A percentile compares a stretch with the other conserved stretches of the same genome.
These are phyloP conservation scores for Erynnis tages DNA, from an alignment of 2,888 invertebrate species.

Conservation along the genomic window DNA sequence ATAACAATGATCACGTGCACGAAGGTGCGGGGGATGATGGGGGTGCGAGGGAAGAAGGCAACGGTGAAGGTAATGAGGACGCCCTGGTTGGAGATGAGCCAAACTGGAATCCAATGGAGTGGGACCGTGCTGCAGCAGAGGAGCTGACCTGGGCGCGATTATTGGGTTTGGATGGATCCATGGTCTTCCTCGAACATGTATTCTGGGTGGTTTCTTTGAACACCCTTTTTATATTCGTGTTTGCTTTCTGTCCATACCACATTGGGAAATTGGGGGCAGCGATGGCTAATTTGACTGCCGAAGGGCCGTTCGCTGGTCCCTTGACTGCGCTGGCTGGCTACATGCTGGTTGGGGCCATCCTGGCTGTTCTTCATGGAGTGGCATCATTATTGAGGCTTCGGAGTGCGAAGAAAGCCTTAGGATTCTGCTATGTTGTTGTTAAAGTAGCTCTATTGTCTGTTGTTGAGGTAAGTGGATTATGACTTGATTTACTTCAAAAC, in stretches of 20 bases:
- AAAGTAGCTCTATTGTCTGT: slow-evolving; percentile 96
- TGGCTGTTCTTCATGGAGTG: slow-evolving; percentile 92
- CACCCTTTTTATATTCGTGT: slow-evolving; percentile 97
- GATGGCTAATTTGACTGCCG: slow-evolving; percentile 71
- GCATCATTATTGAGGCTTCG: slow-evolving; percentile 91
- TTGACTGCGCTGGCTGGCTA: slow-evolving; percentile 97
- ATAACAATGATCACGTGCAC: slow-evolving; percentile 73
- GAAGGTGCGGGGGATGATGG: slow-evolving; percentile 61
- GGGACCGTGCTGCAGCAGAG: slow-evolving; percentile 98
- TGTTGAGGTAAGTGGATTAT: slow-evolving; percentile 88
- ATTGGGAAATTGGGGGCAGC: slow-evolving; percentile 93
- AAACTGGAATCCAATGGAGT: slow-evolving; percentile 99
- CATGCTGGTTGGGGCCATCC: slow-evolving; percentile 90
- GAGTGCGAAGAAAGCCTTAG: slow-evolving; percentile 91
- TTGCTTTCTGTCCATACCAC: slow-evolving; percentile 98
- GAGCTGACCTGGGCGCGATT: slow-evolving; percentile 99
- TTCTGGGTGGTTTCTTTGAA: slow-evolving; percentile 99
- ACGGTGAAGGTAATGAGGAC: slow-evolving; percentile 71
- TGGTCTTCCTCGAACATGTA: slow-evolving; percentile 98
- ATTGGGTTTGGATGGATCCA: slow-evolving; percentile 96
- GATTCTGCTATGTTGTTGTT: slow-evolving; percentile 95
- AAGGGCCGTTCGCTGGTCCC: slow-evolving; percentile 95
- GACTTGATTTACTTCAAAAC: background rate
- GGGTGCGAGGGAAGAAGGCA: slow-evolving; percentile 58
- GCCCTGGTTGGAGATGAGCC: slow-evolving; percentile 87